These are phyloP conservation scores for Oceanites oceanicus DNA, from an alignment of 2,113 vertebrate genomes.

Conservation along the genomic window DNA sequence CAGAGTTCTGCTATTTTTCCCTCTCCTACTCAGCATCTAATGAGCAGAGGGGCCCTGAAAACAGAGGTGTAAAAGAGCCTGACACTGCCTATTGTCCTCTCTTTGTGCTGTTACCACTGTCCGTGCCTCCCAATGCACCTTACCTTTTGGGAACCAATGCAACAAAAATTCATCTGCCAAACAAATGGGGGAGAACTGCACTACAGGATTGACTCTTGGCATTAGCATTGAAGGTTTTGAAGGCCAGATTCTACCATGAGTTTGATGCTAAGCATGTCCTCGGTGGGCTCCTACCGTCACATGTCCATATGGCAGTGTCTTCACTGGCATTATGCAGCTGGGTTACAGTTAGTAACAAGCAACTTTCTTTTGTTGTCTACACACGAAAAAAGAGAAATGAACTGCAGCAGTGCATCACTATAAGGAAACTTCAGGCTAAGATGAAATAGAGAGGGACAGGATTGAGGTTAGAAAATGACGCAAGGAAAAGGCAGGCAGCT, in stretches of 20 bases:
- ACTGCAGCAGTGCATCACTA: rapidly evolving
- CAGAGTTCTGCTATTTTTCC: not conserved
- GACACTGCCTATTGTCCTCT: not conserved
- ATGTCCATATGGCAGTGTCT: rapidly evolving
- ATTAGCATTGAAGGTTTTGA: not conserved
- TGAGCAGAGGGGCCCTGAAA: not conserved
- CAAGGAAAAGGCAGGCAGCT: not conserved
- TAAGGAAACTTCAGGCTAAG: not conserved
- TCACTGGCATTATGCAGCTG: not conserved
- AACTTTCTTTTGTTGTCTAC: not conserved
- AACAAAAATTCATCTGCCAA: not conserved
- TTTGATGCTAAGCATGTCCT: not conserved
- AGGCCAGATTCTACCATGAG: not conserved
- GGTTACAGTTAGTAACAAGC: too few species aligned
- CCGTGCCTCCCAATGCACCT: rapidly evolving
- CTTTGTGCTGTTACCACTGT: rapidly evolving
- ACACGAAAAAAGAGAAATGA: rapidly evolving
- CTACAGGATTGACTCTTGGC: not conserved
- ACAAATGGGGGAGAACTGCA: rapidly evolving
- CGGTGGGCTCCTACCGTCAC: rapidly evolving
- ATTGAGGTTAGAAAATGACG: rapidly evolving
- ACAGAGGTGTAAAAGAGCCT: not conserved
- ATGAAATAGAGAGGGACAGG: not conserved
- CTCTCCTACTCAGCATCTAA: not conserved
- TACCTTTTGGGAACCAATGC: not conserved